Conservation (phyloP, 2,797 vertebrate species). For the Sternotherus odoratus region DNA sequence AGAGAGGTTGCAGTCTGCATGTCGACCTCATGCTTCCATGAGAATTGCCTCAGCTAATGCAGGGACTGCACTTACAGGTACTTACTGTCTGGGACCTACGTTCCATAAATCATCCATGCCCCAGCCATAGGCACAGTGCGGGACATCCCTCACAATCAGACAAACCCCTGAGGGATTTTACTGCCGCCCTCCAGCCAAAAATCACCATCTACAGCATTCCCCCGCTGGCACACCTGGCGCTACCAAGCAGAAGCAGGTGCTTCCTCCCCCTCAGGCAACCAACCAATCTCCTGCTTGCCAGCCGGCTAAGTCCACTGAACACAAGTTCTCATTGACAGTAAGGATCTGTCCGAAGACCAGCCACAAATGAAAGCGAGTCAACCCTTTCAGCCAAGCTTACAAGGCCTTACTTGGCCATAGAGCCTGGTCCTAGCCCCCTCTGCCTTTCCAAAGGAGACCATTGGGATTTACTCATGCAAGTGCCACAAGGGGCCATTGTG, state of each 20-base stretch:
- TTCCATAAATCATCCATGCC: not conserved
- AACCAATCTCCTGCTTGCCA: conserved; percentile 24
- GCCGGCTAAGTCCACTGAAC: conserved; percentile 43
- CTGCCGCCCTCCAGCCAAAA: not conserved
- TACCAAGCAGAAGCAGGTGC: conserved; percentile 15
- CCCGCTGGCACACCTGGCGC: conserved; percentile 18
- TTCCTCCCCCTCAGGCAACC: conserved; percentile 29
- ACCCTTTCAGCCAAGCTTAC: not conserved
- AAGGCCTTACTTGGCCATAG: too few relatives aligned
- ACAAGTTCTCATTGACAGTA: conserved; percentile 17
- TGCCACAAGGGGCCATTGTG: too few relatives aligned
- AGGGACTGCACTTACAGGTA: accelerated
- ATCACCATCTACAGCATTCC: not conserved
- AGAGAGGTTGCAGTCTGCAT: not conserved
- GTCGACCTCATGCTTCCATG: not conserved
- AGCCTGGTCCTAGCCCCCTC: too few relatives aligned
- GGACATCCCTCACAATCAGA: not conserved
- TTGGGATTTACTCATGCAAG: too few relatives aligned
- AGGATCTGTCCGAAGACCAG: conserved; percentile 51
- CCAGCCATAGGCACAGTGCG: not conserved
- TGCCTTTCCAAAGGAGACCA: too few relatives aligned
- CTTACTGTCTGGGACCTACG: accelerated
- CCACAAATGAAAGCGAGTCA: not conserved
- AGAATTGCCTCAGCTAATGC: not conserved
- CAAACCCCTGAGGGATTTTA: not conserved